Percentiles rank a stretch among this genome's conserved stretches.
These are phyloP conservation scores for Druceiella hillmani DNA, from an alignment of 2,888 invertebrate species.

Conservation along the genomic window DNA sequence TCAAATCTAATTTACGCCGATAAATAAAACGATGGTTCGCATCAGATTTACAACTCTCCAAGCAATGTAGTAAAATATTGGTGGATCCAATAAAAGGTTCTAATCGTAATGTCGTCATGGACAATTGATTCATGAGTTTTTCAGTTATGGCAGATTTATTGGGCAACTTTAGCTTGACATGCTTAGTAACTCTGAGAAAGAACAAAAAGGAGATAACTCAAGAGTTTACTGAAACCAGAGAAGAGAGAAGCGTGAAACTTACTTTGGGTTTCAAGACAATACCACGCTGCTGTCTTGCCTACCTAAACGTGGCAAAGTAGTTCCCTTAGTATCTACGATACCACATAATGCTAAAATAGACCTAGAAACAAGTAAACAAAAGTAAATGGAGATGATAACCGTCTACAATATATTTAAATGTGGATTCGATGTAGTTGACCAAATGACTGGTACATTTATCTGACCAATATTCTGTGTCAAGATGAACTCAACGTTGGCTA, in stretches of 20 bases:
- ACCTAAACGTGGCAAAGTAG: too few relatives aligned
- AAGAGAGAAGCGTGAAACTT: too few relatives aligned
- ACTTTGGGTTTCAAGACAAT: conserved; percentile 7
- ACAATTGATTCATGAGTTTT: too few relatives aligned
- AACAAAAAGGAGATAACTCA: too few relatives aligned
- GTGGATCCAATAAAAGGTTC: not conserved
- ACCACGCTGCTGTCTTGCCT: conserved; percentile 1
- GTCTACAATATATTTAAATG: conserved; percentile 8
- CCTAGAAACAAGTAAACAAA: conserved; percentile 3
- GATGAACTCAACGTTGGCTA: conserved; percentile 4
- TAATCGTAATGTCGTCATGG: conserved; percentile 4
- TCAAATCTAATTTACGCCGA: too few relatives aligned
- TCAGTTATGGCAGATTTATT: too few relatives aligned
- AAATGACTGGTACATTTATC: conserved; percentile 4
- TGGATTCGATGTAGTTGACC: conserved; percentile 8
- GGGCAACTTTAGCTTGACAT: too few relatives aligned
- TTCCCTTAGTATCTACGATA: too few relatives aligned
- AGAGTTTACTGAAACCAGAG: too few relatives aligned
- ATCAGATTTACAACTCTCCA: conserved; percentile 2
- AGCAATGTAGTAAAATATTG: too few relatives aligned
- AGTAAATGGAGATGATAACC: conserved; percentile 9
- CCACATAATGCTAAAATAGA: conserved; percentile 8
- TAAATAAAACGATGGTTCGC: conserved; percentile 2
- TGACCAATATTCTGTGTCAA: conserved; percentile 4
- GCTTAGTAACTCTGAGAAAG: too few relatives aligned